Evolutionary conservation across 2,888 invertebrate species (phyloP).

Genomic region (Eilema sororculum): DNA sequence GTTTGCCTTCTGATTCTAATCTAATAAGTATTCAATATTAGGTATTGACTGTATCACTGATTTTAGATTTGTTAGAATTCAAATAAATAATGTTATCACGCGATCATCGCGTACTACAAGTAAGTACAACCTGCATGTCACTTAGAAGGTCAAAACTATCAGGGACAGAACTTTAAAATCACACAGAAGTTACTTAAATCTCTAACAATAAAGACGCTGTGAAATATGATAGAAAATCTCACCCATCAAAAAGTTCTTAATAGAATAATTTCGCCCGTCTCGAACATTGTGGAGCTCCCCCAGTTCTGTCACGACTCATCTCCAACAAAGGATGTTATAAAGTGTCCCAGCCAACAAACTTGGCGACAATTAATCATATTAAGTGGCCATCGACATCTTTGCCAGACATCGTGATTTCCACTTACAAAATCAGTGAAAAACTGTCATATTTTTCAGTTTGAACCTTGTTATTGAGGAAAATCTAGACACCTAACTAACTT

Average conservation of each 20-base stretch:
- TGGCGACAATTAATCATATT: conserved; percentile 60
- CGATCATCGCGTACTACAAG: background rate
- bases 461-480: background rate
- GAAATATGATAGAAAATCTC: conserved; percentile 53
- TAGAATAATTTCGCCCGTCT: conserved; percentile 62
- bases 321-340: conserved; percentile 61
- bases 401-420: conserved; percentile 51
- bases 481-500: background rate
- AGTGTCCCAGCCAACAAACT: conserved; percentile 53
- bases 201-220: conserved; percentile 32
- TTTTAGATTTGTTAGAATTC: background rate
- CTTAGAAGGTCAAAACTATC: background rate
- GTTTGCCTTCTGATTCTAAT: too few species aligned
- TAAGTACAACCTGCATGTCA: background rate
- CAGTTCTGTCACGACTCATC: conserved; percentile 56
- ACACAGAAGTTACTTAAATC: conserved; percentile 33
- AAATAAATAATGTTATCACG: background rate
- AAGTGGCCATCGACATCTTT: conserved; percentile 61
- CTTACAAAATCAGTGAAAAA: conserved; percentile 48
- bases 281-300: conserved; percentile 57
- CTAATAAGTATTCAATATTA: too few species aligned
- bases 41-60: background rate
- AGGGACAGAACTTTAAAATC: conserved; percentile 13
- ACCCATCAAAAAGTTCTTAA: conserved; percentile 57
- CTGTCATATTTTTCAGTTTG: conserved; percentile 4